Evolutionary conservation across 1,140 invertebrate genomes (phyloP).

Genomic region (Scaptomyza montana): DNA sequence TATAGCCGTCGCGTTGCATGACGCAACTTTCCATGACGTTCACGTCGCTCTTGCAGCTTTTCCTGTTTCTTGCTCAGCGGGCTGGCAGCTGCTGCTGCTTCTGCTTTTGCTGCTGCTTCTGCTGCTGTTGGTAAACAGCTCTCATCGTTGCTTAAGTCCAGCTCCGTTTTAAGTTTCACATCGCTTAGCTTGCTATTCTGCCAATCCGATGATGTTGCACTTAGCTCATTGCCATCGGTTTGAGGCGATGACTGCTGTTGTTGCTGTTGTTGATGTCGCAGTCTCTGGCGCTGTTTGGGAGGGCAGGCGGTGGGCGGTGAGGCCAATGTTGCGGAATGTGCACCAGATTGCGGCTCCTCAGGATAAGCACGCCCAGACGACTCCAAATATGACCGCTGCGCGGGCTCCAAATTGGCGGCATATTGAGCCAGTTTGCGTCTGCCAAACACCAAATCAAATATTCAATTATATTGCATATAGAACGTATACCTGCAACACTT

Average conservation of each 20-base stretch:
- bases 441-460: neutral
- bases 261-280: slow-evolving; percentile 61
- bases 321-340: slow-evolving; percentile 55
- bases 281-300: slow-evolving; percentile 71
- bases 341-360: slow-evolving; percentile 56
- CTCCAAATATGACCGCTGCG: slow-evolving; percentile 72
- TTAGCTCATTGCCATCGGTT: slow-evolving; percentile 12
- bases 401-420: slow-evolving; percentile 67
- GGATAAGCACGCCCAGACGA: slow-evolving; percentile 59
- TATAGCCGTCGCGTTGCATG: slow-evolving; percentile 55
- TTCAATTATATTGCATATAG: neutral
- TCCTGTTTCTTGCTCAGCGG: slow-evolving; percentile 50
- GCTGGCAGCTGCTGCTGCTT: neutral
- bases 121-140: neutral
- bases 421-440: slow-evolving; percentile 76
- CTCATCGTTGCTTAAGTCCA: slow-evolving; percentile 37
- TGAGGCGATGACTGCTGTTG: slow-evolving; percentile 35
- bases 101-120: neutral
- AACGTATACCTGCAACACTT: slow-evolving; percentile 21
- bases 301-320: slow-evolving; percentile 70
- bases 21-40: slow-evolving; percentile 68
- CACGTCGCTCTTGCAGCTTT: slow-evolving; percentile 57
- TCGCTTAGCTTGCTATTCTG: slow-evolving; percentile 30
- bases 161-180: slow-evolving; percentile 32
- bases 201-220: slow-evolving; percentile 35